Conservation (phyloP, 2,888 invertebrate genomes). For the Drosophila ustulata region DNA sequence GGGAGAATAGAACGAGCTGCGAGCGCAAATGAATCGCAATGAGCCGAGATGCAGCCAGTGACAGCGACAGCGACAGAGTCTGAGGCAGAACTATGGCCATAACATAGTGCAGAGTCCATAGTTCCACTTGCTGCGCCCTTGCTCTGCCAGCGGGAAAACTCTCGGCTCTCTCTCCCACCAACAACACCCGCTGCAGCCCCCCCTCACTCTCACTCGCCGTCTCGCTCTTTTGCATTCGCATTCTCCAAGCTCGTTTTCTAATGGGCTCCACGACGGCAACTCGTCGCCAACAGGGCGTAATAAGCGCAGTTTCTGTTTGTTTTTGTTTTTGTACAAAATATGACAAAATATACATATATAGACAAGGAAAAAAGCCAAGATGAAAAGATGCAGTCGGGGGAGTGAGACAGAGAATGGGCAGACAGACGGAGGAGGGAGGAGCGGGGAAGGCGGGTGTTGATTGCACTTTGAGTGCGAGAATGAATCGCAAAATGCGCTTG, state of each 20-base stretch:
- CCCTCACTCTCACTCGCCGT: constrained; percentile 2
- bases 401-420: not conserved
- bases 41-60: constrained; percentile 51
- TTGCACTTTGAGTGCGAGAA: constrained; percentile 68
- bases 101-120: constrained; percentile 39
- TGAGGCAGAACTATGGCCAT: constrained; percentile 37
- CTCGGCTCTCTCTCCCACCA: not conserved
- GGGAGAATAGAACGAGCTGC: constrained; percentile 4
- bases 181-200: not conserved
- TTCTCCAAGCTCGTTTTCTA: constrained; percentile 64
- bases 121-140: not conserved
- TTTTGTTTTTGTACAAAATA: constrained; percentile 29
- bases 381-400: constrained; percentile 18
- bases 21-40: constrained; percentile 32
- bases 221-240: constrained; percentile 5
- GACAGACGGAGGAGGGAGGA: constrained; percentile 12
- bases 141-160: not conserved
- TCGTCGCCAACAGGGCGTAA: constrained; percentile 55
- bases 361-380: constrained; percentile 20
- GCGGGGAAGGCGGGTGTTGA: constrained; percentile 50
- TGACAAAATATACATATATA: constrained; percentile 44
- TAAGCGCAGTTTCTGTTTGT: constrained; percentile 73
- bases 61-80: constrained; percentile 27
- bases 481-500: constrained; percentile 52
- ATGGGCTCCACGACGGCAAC: constrained; percentile 48